Conservation (phyloP, 1,140 invertebrate genomes). For the Hyles vespertilio region DNA sequence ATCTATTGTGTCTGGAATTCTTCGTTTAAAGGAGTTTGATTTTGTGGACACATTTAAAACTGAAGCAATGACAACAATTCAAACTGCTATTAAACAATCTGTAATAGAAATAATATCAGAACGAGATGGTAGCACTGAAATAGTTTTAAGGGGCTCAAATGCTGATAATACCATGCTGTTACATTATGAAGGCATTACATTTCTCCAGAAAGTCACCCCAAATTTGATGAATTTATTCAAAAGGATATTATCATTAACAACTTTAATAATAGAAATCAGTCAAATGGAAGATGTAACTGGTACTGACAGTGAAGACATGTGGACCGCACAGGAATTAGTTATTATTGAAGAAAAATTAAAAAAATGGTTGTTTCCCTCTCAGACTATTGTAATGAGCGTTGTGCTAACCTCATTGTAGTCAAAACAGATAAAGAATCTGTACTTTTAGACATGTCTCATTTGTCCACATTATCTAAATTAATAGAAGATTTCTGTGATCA, state of each 20-base stretch:
- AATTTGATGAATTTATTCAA: slow-evolving; percentile 79
- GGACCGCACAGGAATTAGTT: slow-evolving; percentile 82
- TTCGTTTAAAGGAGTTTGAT: slow-evolving; percentile 89
- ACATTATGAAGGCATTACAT: slow-evolving; percentile 86
- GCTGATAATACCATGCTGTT: slow-evolving; percentile 82
- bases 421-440: slow-evolving; percentile 82
- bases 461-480: slow-evolving; percentile 85
- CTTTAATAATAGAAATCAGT: slow-evolving; percentile 79
- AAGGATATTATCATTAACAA: slow-evolving; percentile 82
- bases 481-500: slow-evolving; percentile 88
- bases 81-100: slow-evolving; percentile 92
- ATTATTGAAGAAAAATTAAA: slow-evolving; percentile 83
- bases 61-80: slow-evolving; percentile 92
- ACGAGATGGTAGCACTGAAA: slow-evolving; percentile 80
- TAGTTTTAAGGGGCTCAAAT: slow-evolving; percentile 79
- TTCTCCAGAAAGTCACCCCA: slow-evolving; percentile 85
- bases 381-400: slow-evolving; percentile 94
- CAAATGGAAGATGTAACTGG: slow-evolving; percentile 76
- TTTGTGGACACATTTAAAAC: slow-evolving; percentile 93
- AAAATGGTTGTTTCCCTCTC: slow-evolving; percentile 87
- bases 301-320: slow-evolving; percentile 80
- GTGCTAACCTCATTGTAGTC: slow-evolving; percentile 89
- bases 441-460: slow-evolving; percentile 83
- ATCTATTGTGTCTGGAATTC: slow-evolving; percentile 91
- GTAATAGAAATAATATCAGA: slow-evolving; percentile 87